Evolutionary conservation across 2,113 vertebrate genomes (phyloP), one percentile per base, ranked within the genome.

Genomic region (Caranx ignobilis): DNA sequence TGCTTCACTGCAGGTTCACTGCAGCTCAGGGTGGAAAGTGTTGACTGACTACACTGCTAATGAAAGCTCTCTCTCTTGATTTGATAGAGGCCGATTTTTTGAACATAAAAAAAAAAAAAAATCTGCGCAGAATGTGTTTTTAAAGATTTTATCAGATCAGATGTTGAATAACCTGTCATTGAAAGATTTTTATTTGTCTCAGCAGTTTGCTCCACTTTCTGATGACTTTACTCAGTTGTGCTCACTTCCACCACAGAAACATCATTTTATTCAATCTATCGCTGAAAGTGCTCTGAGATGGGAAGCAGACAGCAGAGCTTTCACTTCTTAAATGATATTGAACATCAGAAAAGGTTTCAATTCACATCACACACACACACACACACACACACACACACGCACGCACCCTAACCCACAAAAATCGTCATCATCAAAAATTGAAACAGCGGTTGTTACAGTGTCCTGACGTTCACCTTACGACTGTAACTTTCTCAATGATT

Each of bases 311-410:
- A 55, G 70, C 69, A 55, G n/a, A 43, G 52, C 67, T 72, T 83
- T 82, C 63, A 59, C 62, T 68, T 60, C 52, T 39, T 61, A 75
- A 75, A 77, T 61, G 60, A 48, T 88, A 82, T 62, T 64, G 48
- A 87, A 70, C 8, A 0, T 73, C n/a, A 75, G 64, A 81, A 79
- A 37, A 7, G 15, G 18, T 74, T 43, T 71, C n/a, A 18, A 16
- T 76, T 88, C 66, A n/a, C n/a, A n/a, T n/a, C 67, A 59, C 70
- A 32, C 52, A 31, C 15, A 43, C 64, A 59, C 67, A 32, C 67
- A 59, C 70, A 32, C 52, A 31, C 15, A 43, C 64, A 59, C 67
- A 32, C 45, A 31, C 64, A 59, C 67, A 32, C 50, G n/a, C 26
- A 26, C 1, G 8, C 6, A 41, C 2, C 34, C 45, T 50, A 12